A percentile compares a stretch with the other conserved stretches of the same genome.
Evolutionary conservation across 2,888 invertebrate species (phyloP).

Genomic region (Artemia sinica): DNA sequence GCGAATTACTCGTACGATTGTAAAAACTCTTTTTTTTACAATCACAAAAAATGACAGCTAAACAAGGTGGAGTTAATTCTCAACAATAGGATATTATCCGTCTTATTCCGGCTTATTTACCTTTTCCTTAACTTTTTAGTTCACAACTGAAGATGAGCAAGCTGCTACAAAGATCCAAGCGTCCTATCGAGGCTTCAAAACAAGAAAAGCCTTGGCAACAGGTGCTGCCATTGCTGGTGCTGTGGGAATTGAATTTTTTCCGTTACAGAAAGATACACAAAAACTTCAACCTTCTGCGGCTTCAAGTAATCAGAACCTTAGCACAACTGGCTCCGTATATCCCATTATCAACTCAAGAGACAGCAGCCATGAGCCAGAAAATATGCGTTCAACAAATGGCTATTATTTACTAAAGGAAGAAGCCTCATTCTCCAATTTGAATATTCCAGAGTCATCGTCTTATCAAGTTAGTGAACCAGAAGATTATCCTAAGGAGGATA

Average conservation of each 20-base stretch:
- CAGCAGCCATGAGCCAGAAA: not conserved
- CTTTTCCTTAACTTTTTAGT: too few relatives aligned
- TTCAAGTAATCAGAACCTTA: not conserved
- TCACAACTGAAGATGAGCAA: not conserved
- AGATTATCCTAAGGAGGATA: not conserved
- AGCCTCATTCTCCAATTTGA: not conserved
- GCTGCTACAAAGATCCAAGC: conserved; percentile 20
- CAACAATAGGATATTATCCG: too few relatives aligned
- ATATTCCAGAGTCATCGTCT: not conserved
- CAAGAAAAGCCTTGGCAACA: conserved; percentile 15
- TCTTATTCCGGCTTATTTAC: too few relatives aligned
- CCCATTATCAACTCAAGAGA: not conserved
- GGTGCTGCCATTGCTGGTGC: not conserved
- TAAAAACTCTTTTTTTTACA: too few relatives aligned
- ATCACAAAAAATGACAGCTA: too few relatives aligned
- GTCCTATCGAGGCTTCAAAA: conserved; percentile 18
- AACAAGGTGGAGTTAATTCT: too few relatives aligned
- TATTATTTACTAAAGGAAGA: conserved; percentile 4
- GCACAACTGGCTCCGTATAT: not conserved
- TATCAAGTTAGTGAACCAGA: not conserved
- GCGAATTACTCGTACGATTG: too few relatives aligned
- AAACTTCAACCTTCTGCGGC: not conserved
- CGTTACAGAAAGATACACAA: not conserved
- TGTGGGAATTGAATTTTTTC: conserved; percentile 4
- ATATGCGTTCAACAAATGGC: not conserved